Percentiles rank a stretch among this genome's conserved stretches.
These are phyloP conservation scores for Yponomeuta cagnagella DNA, from an alignment of 2,888 invertebrate genomes.

Conservation along the genomic window DNA sequence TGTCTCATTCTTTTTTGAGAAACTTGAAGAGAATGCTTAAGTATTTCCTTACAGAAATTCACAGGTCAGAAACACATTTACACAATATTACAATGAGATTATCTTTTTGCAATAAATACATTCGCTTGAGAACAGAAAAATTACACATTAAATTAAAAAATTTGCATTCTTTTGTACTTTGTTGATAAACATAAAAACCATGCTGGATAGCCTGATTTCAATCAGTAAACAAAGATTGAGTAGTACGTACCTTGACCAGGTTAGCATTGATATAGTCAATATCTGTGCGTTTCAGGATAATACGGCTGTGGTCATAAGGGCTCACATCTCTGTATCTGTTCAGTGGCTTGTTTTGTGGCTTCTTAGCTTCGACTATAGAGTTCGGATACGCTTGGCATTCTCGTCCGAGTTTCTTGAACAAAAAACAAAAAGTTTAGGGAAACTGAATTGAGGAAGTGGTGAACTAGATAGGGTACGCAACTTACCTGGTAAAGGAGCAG, in stretches of 20 bases:
- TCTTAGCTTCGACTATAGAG: conserved; percentile 82
- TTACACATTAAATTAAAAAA: too few species aligned
- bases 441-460: conserved; percentile 1
- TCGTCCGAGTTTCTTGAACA: conserved; percentile 82
- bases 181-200: too few species aligned
- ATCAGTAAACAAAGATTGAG: neutral
- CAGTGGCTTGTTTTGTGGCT: conserved; percentile 84
- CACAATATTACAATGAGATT: too few species aligned
- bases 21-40: too few species aligned
- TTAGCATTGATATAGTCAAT: conserved; percentile 97
- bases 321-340: conserved; percentile 97
- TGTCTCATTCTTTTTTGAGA: too few species aligned
- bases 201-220: too few species aligned
- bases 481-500: conserved; percentile 81
- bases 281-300: conserved; percentile 82
- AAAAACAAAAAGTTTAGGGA: conserved; percentile 21
- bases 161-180: too few species aligned
- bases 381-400: conserved; percentile 80
- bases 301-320: conserved; percentile 95
- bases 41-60: too few species aligned
- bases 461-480: conserved; percentile 20
- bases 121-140: too few species aligned
- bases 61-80: too few species aligned
- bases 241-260: conserved; percentile 81
- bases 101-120: too few species aligned